Percentiles rank a stretch among this genome's conserved stretches.
phyloP scores from a whole-genome alignment of 2,797 vertebrate species.

The Sebastes dallii region DNA sequence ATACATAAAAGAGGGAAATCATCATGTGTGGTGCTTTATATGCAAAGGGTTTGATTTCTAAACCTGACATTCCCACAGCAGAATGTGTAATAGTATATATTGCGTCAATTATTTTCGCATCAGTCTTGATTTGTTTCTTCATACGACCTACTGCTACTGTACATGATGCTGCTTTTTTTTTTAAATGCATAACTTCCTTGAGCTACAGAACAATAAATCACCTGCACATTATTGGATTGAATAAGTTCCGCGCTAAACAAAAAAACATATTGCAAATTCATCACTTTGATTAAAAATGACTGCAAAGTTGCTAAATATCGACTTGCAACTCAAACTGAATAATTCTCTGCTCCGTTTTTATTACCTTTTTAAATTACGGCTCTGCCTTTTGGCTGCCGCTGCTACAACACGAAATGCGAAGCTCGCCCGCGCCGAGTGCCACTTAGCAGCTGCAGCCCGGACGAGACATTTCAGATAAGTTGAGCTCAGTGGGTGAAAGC shows the following conservation, averaged over 20 bases:
- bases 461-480: conserved; percentile 48
- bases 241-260: neutral
- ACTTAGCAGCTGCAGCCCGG: conserved; percentile 17
- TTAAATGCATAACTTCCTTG: neutral
- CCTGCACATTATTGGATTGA: neutral
- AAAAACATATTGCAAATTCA: conserved; percentile 18
- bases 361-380: conserved; percentile 31
- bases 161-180: neutral
- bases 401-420: neutral
- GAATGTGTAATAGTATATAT: neutral
- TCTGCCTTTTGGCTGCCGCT: conserved; percentile 9
- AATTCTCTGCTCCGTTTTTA: conserved; percentile 18
- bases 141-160: neutral
- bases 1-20: conserved; percentile 13
- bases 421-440: neutral
- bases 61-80: neutral
- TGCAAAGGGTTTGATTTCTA: neutral
- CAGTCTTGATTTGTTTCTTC: neutral
- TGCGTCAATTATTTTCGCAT: neutral
- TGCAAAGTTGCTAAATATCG: conserved; percentile 30
- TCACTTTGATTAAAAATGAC: conserved; percentile 38
- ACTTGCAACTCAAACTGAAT: conserved; percentile 10
- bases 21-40: neutral
- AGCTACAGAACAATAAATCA: conserved; percentile 8
- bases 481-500: conserved; percentile 45